Evolutionary conservation across 2,888 invertebrate genomes (phyloP), one percentile per base, ranked within the genome.

Genomic region (Electrophaes corylata): DNA sequence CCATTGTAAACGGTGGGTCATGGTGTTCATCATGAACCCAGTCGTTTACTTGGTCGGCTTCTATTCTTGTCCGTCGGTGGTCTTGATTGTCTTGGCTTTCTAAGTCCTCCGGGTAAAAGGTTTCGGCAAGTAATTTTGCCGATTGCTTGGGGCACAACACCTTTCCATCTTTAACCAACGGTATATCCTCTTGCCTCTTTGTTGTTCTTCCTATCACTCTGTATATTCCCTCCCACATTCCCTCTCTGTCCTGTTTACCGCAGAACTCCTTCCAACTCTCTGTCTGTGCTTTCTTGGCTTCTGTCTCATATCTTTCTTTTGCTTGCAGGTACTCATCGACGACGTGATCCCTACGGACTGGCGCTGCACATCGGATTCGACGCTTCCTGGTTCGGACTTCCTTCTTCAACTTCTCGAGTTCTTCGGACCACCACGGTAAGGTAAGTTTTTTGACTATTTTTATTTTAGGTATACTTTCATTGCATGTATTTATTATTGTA

Each of bases 191-290:
- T 0, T 52, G 46, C 3, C 57, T 40, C 8, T 35, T 59, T 0
- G 37, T 11, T 0, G 57, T 56, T 10, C 49, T 44, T 0, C 53
- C 37, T 11, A 64, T 55, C 0, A 61, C 49, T 19, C 64, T 40
- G 10, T 64, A 54, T 1, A 57, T 57, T 0, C 54, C 51, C 8
- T 63, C 59, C 63, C 63, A 63, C 1, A 63, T 0, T 0, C 47
- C 43, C 16, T 64, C 60, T 19, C 8, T 53, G 0, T 56, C 54
- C n/a, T 64, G 60, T 23, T 46, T 59, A 5, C 19, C 49, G 16
- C 62, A 65, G 18, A 62, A 65, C 1, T 23, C 37, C 19, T 60
- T 72, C 70, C 70, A 69, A 37, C 69, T 67, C 0, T 45, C 20
- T 0, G 33, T 59, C 10, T 60, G 58, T 0, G 67, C 66, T 8